These are phyloP conservation scores for Eleutherodactylus coqui DNA, from an alignment of 2,797 vertebrate species.

Conservation along the genomic window DNA sequence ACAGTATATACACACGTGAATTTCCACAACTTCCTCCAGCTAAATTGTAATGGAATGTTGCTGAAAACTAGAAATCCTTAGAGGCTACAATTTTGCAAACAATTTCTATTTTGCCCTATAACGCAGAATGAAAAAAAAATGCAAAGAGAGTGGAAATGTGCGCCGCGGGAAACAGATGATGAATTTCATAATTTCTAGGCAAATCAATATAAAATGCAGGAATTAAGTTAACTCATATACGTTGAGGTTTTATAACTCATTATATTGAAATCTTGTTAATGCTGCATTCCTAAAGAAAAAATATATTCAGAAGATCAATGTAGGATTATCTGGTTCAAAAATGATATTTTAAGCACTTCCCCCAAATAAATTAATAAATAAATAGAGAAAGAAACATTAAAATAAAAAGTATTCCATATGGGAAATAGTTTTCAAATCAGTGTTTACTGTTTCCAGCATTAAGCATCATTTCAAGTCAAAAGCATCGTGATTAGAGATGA, in stretches of 20 bases:
- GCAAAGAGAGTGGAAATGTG: no score
- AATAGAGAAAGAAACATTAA: neutral
- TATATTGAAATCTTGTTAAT: neutral
- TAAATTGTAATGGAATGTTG: neutral
- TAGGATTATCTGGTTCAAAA: neutral
- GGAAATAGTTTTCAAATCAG: no score
- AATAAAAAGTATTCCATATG: neutral
- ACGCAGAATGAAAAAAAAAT: neutral
- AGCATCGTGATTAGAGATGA: no score
- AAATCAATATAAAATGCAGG: conserved; percentile 24
- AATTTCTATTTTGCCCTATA: neutral
- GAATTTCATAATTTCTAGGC: neutral
- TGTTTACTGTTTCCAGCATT: no score
- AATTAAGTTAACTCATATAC: conserved; percentile 8
- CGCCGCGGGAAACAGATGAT: neutral
- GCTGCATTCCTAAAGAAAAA: no score
- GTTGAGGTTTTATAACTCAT: neutral
- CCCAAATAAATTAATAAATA: no score
- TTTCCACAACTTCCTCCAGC: neutral
- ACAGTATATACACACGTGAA: no score
- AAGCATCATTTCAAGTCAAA: no score
- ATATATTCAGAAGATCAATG: neutral
- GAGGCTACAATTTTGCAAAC: conserved; percentile 3
- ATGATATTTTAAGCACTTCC: no score
- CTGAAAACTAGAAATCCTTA: neutral